Base-by-base conservation (phyloP, 2,888 invertebrate genomes). In the Tortrix viridana region DNA sequence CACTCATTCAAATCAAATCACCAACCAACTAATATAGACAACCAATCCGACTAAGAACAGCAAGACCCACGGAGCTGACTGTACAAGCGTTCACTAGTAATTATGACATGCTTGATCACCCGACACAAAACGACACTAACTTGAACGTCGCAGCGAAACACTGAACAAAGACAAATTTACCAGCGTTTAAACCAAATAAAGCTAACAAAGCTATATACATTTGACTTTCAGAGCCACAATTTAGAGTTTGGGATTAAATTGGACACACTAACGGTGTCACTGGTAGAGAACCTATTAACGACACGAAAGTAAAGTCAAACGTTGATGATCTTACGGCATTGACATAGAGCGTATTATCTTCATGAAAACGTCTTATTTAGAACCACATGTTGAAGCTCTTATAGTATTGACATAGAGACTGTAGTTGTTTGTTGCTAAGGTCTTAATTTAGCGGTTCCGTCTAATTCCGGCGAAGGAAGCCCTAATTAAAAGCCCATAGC, bases 401-500 rank as follows among this genome's bases (percentile, higher is more conserved):
- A 3, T 32, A 0, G 3, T 3, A 32, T 12, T 32, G 32, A 12
- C 3, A 12, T 12, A 12, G 32, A 32, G 32, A 32, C 32, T 1
- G 32, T 32, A 12, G 3, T 32, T 32, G 32, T 12, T 32, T 32
- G 32, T 12, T 32, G 9, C 32, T 12, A 0, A 12, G 32, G 12
- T 32, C 32, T 32, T 32, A 12, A 12, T 46, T 22, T 18, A 22
- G 22, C 44, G 22, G 59, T 6, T 43, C 26, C 16, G 46, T 60
- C 62, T 57, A 62, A 62, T 44, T 62, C 46, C 50, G 50, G 56
- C 50, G 63, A 74, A 75, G 90, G 89, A 90, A 88, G 85, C 85
- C 82, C 86, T 88, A 87, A 91, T 91, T 91, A 90, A 91, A 91
- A 85, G 83, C 73, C 82, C 82, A 85, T 91, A 86, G 84, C 88